Evolutionary conservation across 1,140 invertebrate genomes (phyloP), one percentile per base, ranked within the genome.

Genomic region (Anoplolepis gracilipes): DNA sequence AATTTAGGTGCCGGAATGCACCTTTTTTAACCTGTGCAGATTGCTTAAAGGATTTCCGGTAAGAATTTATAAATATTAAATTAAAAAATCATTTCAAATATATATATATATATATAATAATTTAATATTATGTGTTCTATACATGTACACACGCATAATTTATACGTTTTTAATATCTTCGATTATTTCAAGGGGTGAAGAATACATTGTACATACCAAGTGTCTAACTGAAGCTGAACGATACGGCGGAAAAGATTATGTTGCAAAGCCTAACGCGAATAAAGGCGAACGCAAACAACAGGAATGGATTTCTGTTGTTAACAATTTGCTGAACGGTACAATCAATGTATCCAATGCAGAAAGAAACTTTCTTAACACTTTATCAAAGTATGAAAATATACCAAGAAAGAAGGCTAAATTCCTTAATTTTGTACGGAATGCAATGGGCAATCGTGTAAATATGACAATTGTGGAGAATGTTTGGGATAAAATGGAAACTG

Each of bases 341-440:
- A 95, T 93, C 77, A 94, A 95, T 93, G 92, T 97, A 39, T 94
- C 96, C 49, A 92, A 93, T 36, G 92, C 95, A 86, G 94, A 98
- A 64, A 95, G 95, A 89, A 95, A 94, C 75, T 95, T 98, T 39
- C 95, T 99, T 42, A 95, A 97, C 86, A 96, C 95, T 19, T 96
- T 99, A 49, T 96, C 96, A 42, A 96, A 96, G 67, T 96, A 97
- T 91, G 96, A 97, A 64, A 99, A 99, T 93, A 97, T 99, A 90
- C 99, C 98, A n/a, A 96, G 98, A 55, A 99, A 99, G 92, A 97
- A 98, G 92, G 94, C 95, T 0, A 99, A 99, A 93, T 99, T 99
- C 95, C 95, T 98, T 86, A 98, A 98, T 91, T 98, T 97, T 94
- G 95, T 97, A 8, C 96, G 95, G 88, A 97, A 95, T 93, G 95